Base-by-base conservation (phyloP, 2,888 invertebrate genomes). In the Eupithecia centaureata region DNA sequence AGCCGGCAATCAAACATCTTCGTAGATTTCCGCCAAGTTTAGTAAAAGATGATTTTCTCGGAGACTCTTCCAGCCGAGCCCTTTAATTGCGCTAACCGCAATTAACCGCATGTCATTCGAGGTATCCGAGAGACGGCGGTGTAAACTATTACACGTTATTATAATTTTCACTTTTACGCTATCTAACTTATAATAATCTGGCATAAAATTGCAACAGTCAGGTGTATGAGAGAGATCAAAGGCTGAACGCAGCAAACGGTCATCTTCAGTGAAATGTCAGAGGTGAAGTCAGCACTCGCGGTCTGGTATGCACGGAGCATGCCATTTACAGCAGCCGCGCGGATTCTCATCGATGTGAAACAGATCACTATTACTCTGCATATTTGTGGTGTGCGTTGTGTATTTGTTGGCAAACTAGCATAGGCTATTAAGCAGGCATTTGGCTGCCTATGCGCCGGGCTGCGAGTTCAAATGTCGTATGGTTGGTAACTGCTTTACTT, bases 201-300 rank as follows among this genome's bases (percentile, higher is more conserved):
- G 84, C 84, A 87, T 88, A 86, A 88, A 88, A 87, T 88, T 87
- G 83, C 88, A 86, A 84, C 81, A 86, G 86, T 81, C 77, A 79
- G 75, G 78, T 79, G 80, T 81, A 78, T 75, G 78, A 83, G 82
- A 81, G 82, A 88, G 89, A 90, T 90, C 87, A 91, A 86, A 89
- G 87, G 85, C 86, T 87, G 83, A 77, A 80, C 77, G 78, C 79
- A 80, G 83, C 83, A 84, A 86, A 83, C 85, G 87, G 89, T 86
- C 89, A 87, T 91, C 89, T 86, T 82, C 83, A 77, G 73, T 71
- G 71, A 89, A 91, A 91, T 91, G 89, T 82, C 90, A 89, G 79
- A 86, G 90, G 89, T 91, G 84, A 80, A 65, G 70, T 73, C 71
- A 72, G 51, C 74, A 71, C 73, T 76, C 76, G 73, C 74, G 79